Evolutionary conservation across 2,113 vertebrate genomes (phyloP).

Genomic region (Poeciliopsis retropinna): DNA sequence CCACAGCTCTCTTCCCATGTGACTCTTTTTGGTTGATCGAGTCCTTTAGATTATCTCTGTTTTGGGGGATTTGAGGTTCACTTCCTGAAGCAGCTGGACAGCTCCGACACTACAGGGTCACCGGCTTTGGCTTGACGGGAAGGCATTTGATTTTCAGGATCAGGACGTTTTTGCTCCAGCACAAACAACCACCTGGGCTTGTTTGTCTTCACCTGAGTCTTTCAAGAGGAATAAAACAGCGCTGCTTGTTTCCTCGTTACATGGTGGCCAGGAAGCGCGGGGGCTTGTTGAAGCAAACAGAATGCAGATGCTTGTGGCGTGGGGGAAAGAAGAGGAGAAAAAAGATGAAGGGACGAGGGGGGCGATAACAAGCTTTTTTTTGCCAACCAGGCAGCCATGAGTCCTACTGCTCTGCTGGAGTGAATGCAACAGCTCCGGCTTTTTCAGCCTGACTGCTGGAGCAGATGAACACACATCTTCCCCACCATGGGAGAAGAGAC

Average conservation of each 20-base stretch:
- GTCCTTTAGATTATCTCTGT: conserved; percentile 46
- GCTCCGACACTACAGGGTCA: conserved; percentile 7
- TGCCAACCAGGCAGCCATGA: conserved; percentile 71
- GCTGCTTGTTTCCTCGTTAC: conserved; percentile 60
- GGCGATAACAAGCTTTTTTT: conserved; percentile 73
- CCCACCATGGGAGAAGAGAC: conserved; percentile 57
- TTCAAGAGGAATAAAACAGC: conserved; percentile 31
- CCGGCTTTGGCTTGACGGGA: conserved; percentile 32
- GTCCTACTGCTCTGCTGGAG: conserved; percentile 56
- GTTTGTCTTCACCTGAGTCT: conserved; percentile 57
- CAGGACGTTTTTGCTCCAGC: conserved; percentile 23
- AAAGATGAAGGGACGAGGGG: conserved; percentile 53
- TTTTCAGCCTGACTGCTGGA: conserved; percentile 75
- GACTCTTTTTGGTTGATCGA: conserved; percentile 55
- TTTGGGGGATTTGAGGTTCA: conserved; percentile 23
- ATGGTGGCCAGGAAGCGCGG: conserved; percentile 48
- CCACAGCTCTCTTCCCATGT: conserved; percentile 23
- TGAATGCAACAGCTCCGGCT: conserved; percentile 75
- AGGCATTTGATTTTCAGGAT: conserved; percentile 53
- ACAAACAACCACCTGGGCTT: conserved; percentile 45
- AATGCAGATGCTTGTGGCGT: conserved; percentile 67
- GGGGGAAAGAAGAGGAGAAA: conserved; percentile 39
- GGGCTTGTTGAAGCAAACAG: conserved; percentile 60
- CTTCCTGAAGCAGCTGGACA: conserved; percentile 36
- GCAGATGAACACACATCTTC: conserved; percentile 69